Percentiles rank a stretch among this genome's conserved stretches.
Evolutionary conservation across 1,140 invertebrate species (phyloP).

Genomic region (Neodiprion lecontei): DNA sequence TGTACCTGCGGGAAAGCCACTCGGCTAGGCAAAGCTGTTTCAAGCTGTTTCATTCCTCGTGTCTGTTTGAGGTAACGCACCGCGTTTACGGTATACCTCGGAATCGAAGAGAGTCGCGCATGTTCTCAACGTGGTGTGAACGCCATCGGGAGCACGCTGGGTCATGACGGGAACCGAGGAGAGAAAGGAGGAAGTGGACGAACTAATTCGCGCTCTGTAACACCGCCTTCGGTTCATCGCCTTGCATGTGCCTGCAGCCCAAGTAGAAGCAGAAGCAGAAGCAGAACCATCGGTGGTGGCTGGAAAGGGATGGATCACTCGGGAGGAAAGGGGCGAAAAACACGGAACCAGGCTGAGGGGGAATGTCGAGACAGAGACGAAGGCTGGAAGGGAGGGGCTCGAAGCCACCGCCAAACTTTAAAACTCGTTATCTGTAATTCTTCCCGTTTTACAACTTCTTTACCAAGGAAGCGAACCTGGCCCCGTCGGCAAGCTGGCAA

Average conservation of each 20-base stretch:
- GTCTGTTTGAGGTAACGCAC: too few relatives aligned
- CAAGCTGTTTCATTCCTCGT: too few relatives aligned
- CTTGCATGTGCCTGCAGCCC: too few relatives aligned
- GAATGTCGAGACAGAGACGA: constrained; percentile 26
- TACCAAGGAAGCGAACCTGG: background rate
- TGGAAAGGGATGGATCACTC: constrained; percentile 22
- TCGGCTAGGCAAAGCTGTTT: too few relatives aligned
- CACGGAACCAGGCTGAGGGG: constrained; percentile 16
- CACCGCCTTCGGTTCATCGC: background rate
- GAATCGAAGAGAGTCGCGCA: background rate
- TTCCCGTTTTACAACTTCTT: constrained; percentile 4
- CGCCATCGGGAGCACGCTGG: constrained; percentile 30
- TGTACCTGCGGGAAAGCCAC: too few relatives aligned
- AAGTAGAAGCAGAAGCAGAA: background rate
- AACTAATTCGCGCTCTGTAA: constrained; percentile 20
- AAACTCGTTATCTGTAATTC: constrained; percentile 15
- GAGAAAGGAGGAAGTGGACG: constrained; percentile 12
- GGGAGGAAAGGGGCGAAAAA: background rate
- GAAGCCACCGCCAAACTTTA: constrained; percentile 37
- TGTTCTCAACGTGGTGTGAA: constrained; percentile 32
- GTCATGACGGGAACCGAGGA: constrained; percentile 14
- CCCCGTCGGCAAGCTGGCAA: background rate
- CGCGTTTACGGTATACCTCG: too few relatives aligned
- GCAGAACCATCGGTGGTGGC: constrained; percentile 34
- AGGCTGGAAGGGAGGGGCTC: constrained; percentile 26